Evolutionary conservation across 2,888 invertebrate genomes (phyloP), one percentile per base, ranked within the genome.

Genomic region (Serrognathus titanus): DNA sequence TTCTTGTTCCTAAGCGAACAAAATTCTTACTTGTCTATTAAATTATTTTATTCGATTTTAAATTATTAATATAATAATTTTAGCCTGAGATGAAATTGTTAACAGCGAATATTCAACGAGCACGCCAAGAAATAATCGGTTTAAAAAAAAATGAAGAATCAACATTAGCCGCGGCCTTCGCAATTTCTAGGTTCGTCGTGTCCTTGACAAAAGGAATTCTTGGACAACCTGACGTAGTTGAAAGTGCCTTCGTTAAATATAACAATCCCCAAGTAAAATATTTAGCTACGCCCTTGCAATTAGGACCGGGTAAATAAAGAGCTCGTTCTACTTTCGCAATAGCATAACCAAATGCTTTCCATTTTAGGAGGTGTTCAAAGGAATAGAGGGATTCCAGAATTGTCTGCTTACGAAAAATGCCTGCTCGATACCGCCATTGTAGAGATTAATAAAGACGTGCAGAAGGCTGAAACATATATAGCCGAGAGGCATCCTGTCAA

Each of bases 81-180:
- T 55, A 76, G 76, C 68, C 73, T 9, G 74, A 76, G 63, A 54
- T 75, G 12, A 72, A 75, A 64, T 66, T 68, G 46, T 66, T 78
- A 36, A 77, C 77, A 0, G 65, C 65, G 49, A 70, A 68, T 16
- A 65, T 79, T 3, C 83, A 86, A 75, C 82, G 82, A 65, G 86
- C 87, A 45, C 84, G 84, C 36, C 83, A 84, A 16, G 84, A 85
- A 68, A 82, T 86, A 31, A 81, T 84, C 8, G 83, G 84, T 64
- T 81, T 85, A 8, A 85, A 85, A 74, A 82, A 82, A 52, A 83
- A 82, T 47, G 80, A 83, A 47, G 83, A 82, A 12, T 70, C 69
- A n/a, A 83, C 84, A 11, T 75, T 88, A 51, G 83, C 85, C 1
- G 82, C 82, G 79, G 85, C 87, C 0, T 85, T 80, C 68, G 85